A percentile compares a stretch with the other conserved stretches of the same genome.
Evolutionary conservation across 2,797 vertebrate genomes (phyloP).

Genomic region (Lepus townsendii): DNA sequence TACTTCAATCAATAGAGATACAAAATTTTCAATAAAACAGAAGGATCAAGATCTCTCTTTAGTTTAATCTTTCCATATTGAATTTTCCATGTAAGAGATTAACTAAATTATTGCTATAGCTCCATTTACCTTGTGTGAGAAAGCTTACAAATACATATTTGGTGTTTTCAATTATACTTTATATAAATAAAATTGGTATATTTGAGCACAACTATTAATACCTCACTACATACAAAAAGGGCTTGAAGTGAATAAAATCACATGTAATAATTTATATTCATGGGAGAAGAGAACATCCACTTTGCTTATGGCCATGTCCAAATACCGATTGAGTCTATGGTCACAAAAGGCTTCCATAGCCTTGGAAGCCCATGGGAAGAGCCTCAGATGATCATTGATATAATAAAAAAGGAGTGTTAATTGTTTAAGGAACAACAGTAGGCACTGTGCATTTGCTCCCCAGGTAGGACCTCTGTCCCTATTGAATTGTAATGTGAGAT

Average conservation of each 20-base stretch:
- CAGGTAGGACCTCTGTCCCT: no score
- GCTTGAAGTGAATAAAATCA: neutral
- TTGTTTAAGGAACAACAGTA: no score
- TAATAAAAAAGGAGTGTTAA: no score
- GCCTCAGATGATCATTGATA: no score
- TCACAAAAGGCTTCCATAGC: no score
- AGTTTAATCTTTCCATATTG: neutral
- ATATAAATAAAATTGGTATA: neutral
- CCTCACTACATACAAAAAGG: neutral
- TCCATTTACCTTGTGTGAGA: neutral
- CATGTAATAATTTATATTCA: no score
- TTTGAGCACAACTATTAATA: neutral
- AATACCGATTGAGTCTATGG: no score
- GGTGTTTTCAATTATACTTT: neutral
- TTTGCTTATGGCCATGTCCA: no score
- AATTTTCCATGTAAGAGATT: neutral
- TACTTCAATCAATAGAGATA: neutral
- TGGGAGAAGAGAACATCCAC: no score
- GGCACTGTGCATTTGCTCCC: no score
- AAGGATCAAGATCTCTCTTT: neutral
- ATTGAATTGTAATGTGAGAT: no score
- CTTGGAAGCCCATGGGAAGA: no score
- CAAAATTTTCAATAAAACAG: neutral
- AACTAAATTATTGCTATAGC: neutral
- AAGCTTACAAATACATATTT: neutral